phyloP scores from a whole-genome alignment of 2,113 vertebrate genomes.

The Gobio gobio region DNA sequence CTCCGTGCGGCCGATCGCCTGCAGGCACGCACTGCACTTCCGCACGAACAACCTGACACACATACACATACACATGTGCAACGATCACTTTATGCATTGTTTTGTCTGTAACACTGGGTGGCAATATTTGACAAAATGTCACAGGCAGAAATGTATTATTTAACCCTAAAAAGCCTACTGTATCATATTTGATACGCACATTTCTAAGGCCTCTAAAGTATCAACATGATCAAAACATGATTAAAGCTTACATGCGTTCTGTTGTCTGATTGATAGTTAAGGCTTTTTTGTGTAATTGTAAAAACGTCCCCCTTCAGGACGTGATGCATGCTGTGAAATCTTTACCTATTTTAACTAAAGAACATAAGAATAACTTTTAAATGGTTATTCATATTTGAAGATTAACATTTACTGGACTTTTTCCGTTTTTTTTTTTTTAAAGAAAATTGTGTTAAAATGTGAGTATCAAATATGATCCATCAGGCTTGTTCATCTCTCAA shows the following conservation, averaged over 20 bases:
- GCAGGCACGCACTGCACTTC: constrained; percentile 88
- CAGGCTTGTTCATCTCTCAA: neutral
- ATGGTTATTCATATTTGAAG: neutral
- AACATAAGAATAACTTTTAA: neutral
- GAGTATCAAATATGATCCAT: neutral
- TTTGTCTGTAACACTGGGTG: constrained; percentile 47
- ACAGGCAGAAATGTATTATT: neutral
- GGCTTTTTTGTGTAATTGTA: neutral
- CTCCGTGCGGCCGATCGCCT: constrained; percentile 85
- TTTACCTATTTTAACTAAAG: neutral
- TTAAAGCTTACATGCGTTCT: neutral
- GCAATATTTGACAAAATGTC: constrained; percentile 49
- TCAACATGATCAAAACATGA: neutral
- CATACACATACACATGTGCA: neutral
- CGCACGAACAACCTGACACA: constrained; percentile 84
- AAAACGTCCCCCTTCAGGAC: neutral
- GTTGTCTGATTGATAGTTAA: neutral
- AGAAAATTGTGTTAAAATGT: neutral
- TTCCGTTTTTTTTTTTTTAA: neutral
- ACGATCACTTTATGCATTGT: constrained; percentile 33
- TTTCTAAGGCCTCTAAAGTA: neutral
- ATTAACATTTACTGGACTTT: neutral
- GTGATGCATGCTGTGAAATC: too few relatives aligned
- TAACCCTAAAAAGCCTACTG: neutral
- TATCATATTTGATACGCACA: neutral